Evolutionary conservation across 2,888 invertebrate species (phyloP).

Genomic region (Zaprionus obscuricornis): DNA sequence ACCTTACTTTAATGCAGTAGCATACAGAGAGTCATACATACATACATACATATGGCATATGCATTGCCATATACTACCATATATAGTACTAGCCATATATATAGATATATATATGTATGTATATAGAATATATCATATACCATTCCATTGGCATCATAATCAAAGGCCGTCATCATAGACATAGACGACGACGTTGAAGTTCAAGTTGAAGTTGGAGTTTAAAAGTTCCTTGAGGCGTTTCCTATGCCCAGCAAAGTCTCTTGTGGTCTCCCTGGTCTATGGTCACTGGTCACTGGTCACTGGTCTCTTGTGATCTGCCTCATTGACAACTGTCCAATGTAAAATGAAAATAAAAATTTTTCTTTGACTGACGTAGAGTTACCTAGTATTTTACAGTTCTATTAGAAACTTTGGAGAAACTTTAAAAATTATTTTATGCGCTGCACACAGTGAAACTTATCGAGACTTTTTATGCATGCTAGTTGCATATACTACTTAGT

Average conservation of each 20-base stretch:
- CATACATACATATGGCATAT: conserved; percentile 9
- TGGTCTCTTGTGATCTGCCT: conserved; percentile 43
- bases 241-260: conserved; percentile 37
- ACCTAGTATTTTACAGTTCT: too few relatives aligned
- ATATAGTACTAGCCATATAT: background rate
- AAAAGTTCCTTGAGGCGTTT: conserved; percentile 46
- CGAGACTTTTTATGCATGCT: too few relatives aligned
- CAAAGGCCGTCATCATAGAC: conserved; percentile 66
- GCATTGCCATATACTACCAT: background rate
- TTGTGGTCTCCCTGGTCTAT: conserved; percentile 23
- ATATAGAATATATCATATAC: conserved; percentile 30
- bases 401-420: too few relatives aligned
- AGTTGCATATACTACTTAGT: too few relatives aligned
- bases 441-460: too few relatives aligned
- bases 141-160: conserved; percentile 61
- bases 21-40: conserved; percentile 15
- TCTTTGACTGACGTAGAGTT: too few relatives aligned
- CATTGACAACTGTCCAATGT: conserved; percentile 65
- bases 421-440: too few relatives aligned
- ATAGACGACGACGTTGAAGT: conserved; percentile 29
- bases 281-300: background rate
- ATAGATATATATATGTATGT: background rate
- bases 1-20: conserved; percentile 33
- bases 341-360: conserved; percentile 3
- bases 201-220: conserved; percentile 19